Evolutionary conservation across 2,888 invertebrate genomes (phyloP), one percentile per base, ranked within the genome.

Genomic region (Alviniconcha strummeri): DNA sequence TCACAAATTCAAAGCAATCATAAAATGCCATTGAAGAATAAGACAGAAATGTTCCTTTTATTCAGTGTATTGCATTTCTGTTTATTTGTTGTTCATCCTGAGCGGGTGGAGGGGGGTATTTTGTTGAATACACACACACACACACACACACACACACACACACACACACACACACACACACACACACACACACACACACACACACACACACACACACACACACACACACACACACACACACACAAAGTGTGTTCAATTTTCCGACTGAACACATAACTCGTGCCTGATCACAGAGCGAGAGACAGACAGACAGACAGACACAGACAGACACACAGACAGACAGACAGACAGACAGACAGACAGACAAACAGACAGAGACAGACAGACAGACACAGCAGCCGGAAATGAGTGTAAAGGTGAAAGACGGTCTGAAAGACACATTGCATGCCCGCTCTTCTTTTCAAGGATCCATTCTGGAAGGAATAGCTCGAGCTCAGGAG

Each of bases 191-290:
- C 71, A 74, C 74, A 74, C 74, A 74, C 74, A 74, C 74, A 15
- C 36, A 74, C 52, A 74, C 74, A 74, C 74, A 74, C 74, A 74
- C 74, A 74, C 74, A 74, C 36, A 74, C 77, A 56, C 77, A 19
- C 77, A 56, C 77, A 11, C 56, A 77, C 77, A n/a, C 55, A 56
- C 77, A 57, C 77, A 36, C 36, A 36, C 36, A 36, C 36, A 36
- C 36, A 36, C 36, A 36, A 36, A 36, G 36, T 36, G 36, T 36
- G 36, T 36, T 36, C 36, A 36, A 36, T 36, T 36, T 36, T 36
- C 36, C 36, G 1, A 36, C 36, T 36, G 0, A 36, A 36, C 36
- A 36, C 36, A 36, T 36, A 0, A 36, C 1, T 36, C 36, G 36
- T 36, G 36, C 36, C 36, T 36, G 36, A 0, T 36, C 36, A 36